These are phyloP conservation scores for Oligia fasciuncula DNA, from an alignment of 2,888 invertebrate genomes.

Conservation along the genomic window DNA sequence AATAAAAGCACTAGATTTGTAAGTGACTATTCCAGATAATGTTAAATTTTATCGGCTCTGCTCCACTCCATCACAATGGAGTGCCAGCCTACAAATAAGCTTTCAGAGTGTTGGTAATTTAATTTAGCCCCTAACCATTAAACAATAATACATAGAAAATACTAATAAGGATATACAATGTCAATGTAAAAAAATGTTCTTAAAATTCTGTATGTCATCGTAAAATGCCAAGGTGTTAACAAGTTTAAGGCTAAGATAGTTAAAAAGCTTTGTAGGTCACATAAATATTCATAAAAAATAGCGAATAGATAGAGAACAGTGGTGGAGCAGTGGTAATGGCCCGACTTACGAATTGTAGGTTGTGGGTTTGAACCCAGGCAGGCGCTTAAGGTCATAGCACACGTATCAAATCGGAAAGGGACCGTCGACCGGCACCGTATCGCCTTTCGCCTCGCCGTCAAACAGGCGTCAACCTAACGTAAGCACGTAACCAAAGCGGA, in stretches of 20 bases:
- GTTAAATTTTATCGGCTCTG: background rate
- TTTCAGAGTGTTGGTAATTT: background rate
- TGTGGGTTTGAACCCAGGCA: too few species aligned
- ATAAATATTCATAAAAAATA: constrained; percentile 42
- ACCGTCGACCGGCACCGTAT: too few species aligned
- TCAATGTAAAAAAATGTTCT: background rate
- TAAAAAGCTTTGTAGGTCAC: constrained; percentile 40
- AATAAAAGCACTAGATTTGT: too few species aligned
- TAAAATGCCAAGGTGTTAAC: constrained; percentile 51
- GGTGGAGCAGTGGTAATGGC: too few species aligned
- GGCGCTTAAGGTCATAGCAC: too few species aligned
- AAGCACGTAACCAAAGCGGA: too few species aligned
- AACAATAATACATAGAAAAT: background rate
- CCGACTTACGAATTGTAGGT: too few species aligned
- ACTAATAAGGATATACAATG: constrained; percentile 6
- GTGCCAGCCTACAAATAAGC: background rate
- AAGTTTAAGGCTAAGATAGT: constrained; percentile 46
- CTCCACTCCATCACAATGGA: background rate
- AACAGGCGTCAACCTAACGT: too few species aligned
- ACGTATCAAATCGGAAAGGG: too few species aligned
- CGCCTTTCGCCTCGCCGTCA: too few species aligned
- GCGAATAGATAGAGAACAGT: background rate
- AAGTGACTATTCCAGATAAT: too few species aligned
- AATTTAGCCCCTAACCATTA: background rate
- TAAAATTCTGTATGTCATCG: background rate